These are phyloP conservation scores for Catocala nupta DNA, from an alignment of 2,888 invertebrate genomes.

Conservation along the genomic window DNA sequence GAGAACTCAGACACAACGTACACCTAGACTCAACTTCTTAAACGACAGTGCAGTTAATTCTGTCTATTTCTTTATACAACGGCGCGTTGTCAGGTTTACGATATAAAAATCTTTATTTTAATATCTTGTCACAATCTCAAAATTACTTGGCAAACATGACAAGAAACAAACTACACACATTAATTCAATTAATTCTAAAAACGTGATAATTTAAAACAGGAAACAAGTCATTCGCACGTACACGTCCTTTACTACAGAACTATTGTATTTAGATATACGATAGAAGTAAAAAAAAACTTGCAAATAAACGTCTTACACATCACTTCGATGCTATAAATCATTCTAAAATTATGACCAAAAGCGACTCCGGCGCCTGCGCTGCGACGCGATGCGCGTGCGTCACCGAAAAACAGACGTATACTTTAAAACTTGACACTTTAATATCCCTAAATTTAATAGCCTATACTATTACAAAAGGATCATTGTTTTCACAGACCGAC, in stretches of 20 bases:
- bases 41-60: no score
- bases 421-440: conserved; percentile 70
- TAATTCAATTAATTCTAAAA: conserved; percentile 5
- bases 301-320: conserved; percentile 58
- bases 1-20: no score
- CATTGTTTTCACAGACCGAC: conserved; percentile 81
- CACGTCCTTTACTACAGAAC: conserved; percentile 50
- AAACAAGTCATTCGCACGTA: conserved; percentile 25
- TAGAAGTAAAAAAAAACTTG: conserved; percentile 45
- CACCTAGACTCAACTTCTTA: no score
- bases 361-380: conserved; percentile 63
- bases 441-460: conserved; percentile 80
- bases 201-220: conserved; percentile 18
- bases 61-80: no score
- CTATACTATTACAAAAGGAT: conserved; percentile 85
- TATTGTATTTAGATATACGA: conserved; percentile 64
- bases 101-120: no score
- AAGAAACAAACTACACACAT: conserved; percentile 1
- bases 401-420: conserved; percentile 59
- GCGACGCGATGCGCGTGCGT: conserved; percentile 53
- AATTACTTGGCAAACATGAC: background rate
- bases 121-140: no score
- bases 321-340: conserved; percentile 75
- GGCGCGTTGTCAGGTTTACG: no score
- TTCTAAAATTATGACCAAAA: conserved; percentile 74